phyloP scores from a whole-genome alignment of 2,888 invertebrate species.

The Fissipunctia ypsillon region DNA sequence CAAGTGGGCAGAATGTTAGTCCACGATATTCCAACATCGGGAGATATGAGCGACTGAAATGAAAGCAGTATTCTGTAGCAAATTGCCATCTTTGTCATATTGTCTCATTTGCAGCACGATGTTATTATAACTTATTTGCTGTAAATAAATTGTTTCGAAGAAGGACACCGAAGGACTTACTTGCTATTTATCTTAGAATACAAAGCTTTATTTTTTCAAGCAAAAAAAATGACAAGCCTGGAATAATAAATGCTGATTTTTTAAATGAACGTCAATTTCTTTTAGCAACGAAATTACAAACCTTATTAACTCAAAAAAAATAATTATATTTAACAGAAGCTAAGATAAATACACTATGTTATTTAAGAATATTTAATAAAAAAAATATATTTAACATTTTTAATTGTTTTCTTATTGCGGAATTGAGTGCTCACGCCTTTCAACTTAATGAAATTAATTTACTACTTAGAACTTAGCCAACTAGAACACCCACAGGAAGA shows the following conservation, averaged over 20 bases:
- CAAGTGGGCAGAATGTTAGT: conserved; percentile 77
- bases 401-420: too few relatives aligned
- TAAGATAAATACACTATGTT: too few relatives aligned
- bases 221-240: background rate
- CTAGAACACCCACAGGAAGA: background rate
- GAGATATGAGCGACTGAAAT: conserved; percentile 76
- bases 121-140: conserved; percentile 54
- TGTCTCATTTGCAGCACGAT: conserved; percentile 48
- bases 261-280: background rate
- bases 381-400: too few relatives aligned
- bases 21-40: conserved; percentile 69
- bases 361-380: too few relatives aligned
- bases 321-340: background rate
- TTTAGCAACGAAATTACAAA: background rate
- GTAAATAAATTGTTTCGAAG: conserved; percentile 24
- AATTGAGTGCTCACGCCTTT: background rate
- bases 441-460: background rate
- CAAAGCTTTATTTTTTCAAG: conserved; percentile 4
- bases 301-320: background rate
- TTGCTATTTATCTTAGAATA: background rate
- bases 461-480: background rate
- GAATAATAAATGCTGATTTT: background rate
- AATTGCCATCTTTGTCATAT: conserved; percentile 59
- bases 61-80: conserved; percentile 70
- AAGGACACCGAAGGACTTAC: conserved; percentile 36